Evolutionary conservation across 2,113 vertebrate genomes (phyloP).

Genomic region (Indicator maculatus): DNA sequence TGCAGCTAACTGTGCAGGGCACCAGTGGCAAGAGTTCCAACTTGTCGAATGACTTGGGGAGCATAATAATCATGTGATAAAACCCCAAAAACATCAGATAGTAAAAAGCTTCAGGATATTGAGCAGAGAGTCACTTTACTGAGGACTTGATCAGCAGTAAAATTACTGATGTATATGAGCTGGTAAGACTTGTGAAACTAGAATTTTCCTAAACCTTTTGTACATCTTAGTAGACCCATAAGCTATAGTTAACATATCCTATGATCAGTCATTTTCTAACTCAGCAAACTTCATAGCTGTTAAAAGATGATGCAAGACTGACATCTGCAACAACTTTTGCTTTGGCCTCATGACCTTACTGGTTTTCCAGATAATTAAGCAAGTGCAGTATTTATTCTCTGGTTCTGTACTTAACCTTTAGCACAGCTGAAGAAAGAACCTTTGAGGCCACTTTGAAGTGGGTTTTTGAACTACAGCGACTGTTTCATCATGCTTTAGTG

Average conservation of each 20-base stretch:
- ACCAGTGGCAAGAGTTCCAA: background rate
- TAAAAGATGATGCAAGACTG: background rate
- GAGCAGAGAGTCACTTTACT: background rate
- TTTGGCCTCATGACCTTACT: background rate
- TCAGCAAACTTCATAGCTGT: background rate
- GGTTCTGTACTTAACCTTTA: background rate
- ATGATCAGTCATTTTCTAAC: background rate
- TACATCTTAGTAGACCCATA: background rate
- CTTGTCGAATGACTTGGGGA: background rate
- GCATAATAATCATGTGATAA: background rate
- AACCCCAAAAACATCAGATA: too few species aligned
- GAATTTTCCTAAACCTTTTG: background rate
- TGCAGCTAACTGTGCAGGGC: background rate
- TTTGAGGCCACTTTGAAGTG: background rate
- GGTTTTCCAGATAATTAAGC: slow-evolving; percentile 25
- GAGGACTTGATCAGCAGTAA: background rate
- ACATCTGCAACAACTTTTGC: background rate
- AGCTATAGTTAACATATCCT: background rate
- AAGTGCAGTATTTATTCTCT: background rate
- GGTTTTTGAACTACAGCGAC: background rate
- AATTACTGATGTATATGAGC: background rate
- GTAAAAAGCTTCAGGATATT: background rate
- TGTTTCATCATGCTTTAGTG: background rate
- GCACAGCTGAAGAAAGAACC: background rate
- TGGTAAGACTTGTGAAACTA: background rate